Conservation (phyloP, 2,113 vertebrate genomes). For the Vidua chalybeata region DNA sequence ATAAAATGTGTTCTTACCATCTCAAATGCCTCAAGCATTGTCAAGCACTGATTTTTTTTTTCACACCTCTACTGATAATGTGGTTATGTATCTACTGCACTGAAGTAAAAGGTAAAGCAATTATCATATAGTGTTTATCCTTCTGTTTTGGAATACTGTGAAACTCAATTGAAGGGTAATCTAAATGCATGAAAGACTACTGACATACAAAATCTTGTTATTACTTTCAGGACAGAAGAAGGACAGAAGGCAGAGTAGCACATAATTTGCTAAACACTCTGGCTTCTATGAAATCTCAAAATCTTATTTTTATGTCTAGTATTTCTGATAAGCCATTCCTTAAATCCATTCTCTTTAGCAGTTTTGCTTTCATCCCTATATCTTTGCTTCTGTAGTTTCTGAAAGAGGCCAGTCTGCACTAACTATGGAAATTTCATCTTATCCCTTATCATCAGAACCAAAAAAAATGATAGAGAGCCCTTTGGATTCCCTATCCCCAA, state of each 20-base stretch:
- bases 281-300: neutral
- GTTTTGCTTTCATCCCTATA: neutral
- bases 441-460: neutral
- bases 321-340: neutral
- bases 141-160: conserved; percentile 5
- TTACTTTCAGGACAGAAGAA: conserved; percentile 14
- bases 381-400: neutral
- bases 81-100: neutral
- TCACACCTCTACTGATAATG: neutral
- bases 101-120: conserved; percentile 41
- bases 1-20: neutral
- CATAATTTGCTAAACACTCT: neutral
- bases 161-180: conserved; percentile 33
- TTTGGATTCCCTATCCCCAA: neutral
- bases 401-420: neutral
- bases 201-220: neutral
- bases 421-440: neutral
- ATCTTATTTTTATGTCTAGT: neutral
- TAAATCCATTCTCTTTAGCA: neutral
- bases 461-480: neutral
- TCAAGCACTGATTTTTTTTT: neutral
- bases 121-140: conserved; percentile 46
- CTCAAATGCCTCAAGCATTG: neutral
- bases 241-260: neutral
- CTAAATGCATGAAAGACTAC: conserved; percentile 46